phyloP scores from a whole-genome alignment of 37 sponge, comb jelly and placozoan genomes.

The Hexactinellida sp. region DNA sequence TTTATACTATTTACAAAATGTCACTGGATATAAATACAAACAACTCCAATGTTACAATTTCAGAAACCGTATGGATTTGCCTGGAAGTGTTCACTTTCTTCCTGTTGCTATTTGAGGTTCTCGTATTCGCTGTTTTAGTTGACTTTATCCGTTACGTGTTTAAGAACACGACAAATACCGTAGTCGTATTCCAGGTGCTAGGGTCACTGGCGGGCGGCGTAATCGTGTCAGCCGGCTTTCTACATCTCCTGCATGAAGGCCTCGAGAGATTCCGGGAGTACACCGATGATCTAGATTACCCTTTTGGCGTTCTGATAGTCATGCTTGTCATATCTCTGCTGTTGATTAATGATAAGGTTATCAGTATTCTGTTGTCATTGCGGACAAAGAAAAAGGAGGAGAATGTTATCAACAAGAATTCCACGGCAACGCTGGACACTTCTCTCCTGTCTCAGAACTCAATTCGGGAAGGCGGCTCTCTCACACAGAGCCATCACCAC shows the following conservation, averaged over 20 bases:
- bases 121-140: not conserved
- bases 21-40: too few relatives aligned
- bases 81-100: not conserved
- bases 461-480: not conserved
- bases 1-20: too few relatives aligned
- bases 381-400: not conserved
- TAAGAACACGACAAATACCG: not conserved
- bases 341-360: not conserved
- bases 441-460: not conserved
- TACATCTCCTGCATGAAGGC: not conserved
- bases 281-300: not conserved
- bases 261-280: not conserved
- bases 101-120: not conserved
- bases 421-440: not conserved
- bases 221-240: not conserved
- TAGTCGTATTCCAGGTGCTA: not conserved
- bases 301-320: not conserved
- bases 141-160: not conserved
- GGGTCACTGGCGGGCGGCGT: not conserved
- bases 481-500: not conserved
- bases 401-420: not conserved
- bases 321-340: not conserved
- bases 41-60: not conserved
- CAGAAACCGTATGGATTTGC: not conserved
- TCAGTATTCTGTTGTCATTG: not conserved